Evolutionary conservation across 2,797 vertebrate genomes (phyloP), one percentile per base, ranked within the genome.

Genomic region (Semotilus atromaculatus): DNA sequence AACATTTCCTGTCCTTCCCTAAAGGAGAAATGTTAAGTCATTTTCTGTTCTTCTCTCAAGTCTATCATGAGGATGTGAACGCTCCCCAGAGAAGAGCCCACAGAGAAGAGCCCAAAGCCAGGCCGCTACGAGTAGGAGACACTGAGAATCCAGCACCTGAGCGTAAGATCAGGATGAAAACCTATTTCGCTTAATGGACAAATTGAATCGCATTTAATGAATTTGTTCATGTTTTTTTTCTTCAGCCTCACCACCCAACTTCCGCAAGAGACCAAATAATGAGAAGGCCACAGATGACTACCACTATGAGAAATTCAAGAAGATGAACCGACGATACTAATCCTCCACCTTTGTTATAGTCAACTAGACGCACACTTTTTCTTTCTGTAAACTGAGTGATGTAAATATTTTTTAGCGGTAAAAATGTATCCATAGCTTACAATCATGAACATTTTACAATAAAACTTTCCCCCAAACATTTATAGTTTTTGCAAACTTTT

Each of bases 291-390:
- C 98, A 0, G 98, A 99, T 34, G 98, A 99, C 90, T 99, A 99
- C 89, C 98, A 99, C 90, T 99, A 99, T 21, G 98, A 99, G 93
- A 99, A 98, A 89, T 99, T 99, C 92, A 99, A 99, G 95, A 99
- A 99, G 94, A 99, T 99, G 98, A 99, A 98, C 85, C 93, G 98
- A 29, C 90, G 98, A 88, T 99, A 99, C 85, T 98, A 87, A 96
- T 55, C 23, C 67, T 31, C 38, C 18, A 7, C n/a, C n/a, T 60
- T 40, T 21, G 16, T 45, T 58, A n/a, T 3, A 67, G 16, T 45
- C 31, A 58, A 10, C 48, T 38, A 29, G 14, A 19, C 21, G 1
- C 2, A 19, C 14, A 6, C 14, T 66, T 11, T 40, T 21, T 43
- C 19, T 70, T 9, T 21, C 16, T 38, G 43, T 76, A 21, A 58